Evolutionary conservation across 2,888 invertebrate species (phyloP).

Genomic region (Rhimphoctona megacephalus): DNA sequence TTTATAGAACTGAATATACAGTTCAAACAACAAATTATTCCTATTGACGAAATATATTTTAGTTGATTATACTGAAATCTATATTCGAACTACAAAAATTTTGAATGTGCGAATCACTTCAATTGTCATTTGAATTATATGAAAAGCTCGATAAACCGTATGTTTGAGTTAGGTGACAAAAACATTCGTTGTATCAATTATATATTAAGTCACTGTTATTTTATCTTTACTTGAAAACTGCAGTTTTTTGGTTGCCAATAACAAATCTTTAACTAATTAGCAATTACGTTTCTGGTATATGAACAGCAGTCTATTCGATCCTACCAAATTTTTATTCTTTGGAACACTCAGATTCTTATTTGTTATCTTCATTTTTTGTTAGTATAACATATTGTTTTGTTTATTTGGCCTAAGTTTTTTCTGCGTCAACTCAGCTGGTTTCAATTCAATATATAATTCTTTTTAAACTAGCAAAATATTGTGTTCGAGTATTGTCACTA

Average conservation of each 20-base stretch:
- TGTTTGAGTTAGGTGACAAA: not conserved
- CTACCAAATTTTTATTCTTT: conserved; percentile 27
- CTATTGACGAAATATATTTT: conserved; percentile 22
- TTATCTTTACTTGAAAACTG: conserved; percentile 16
- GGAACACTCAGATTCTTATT: conserved; percentile 2
- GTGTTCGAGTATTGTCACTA: not conserved
- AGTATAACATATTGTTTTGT: conserved; percentile 14
- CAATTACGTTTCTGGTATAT: conserved; percentile 3
- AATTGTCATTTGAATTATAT: conserved; percentile 24
- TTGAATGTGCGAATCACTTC: not conserved
- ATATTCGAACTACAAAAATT: not conserved
- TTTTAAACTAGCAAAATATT: conserved; percentile 18
- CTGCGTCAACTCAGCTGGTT: not conserved
- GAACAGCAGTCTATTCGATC: conserved; percentile 16
- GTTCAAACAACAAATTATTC: conserved; percentile 21
- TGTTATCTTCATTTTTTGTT: conserved; percentile 14
- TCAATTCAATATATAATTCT: conserved; percentile 2
- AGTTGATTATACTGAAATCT: conserved; percentile 25
- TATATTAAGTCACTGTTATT: conserved; percentile 21
- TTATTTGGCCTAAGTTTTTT: not conserved
- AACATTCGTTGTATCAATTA: conserved; percentile 19
- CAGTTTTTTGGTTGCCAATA: conserved; percentile 6
- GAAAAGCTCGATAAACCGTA: not conserved
- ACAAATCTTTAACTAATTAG: not conserved
- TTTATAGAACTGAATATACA: conserved; percentile 26